Evolutionary conservation across 2,113 vertebrate species (phyloP).

Genomic region (Steatornis caripensis): DNA sequence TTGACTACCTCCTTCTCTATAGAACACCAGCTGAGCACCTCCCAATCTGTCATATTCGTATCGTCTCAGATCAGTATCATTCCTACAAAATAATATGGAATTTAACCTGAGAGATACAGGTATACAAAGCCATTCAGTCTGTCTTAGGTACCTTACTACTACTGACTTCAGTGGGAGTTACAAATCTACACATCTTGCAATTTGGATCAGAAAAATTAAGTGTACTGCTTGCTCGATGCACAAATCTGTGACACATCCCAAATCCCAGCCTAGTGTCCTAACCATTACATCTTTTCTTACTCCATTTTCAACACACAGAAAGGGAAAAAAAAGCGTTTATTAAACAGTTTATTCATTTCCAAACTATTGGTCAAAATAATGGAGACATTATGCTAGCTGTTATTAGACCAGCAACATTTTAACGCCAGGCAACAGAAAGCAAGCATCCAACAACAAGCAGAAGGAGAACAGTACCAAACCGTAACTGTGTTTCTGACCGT

Average conservation of each 20-base stretch:
- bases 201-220: background rate
- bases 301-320: background rate
- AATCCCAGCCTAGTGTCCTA: background rate
- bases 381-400: background rate
- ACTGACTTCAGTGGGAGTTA: background rate
- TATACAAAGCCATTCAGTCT: background rate
- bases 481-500: background rate
- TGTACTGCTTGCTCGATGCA: background rate
- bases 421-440: background rate
- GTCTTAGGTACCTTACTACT: background rate
- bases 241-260: background rate
- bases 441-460: background rate
- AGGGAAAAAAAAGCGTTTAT: background rate
- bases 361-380: background rate
- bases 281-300: background rate
- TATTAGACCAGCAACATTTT: background rate
- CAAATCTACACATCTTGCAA: background rate
- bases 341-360: background rate
- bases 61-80: background rate
- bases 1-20: background rate
- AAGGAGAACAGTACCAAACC: background rate
- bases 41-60: accelerated
- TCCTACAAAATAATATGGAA: background rate
- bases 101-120: background rate
- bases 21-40: background rate